phyloP scores from a whole-genome alignment of 2,888 invertebrate genomes.

The Apodemia duryi region DNA sequence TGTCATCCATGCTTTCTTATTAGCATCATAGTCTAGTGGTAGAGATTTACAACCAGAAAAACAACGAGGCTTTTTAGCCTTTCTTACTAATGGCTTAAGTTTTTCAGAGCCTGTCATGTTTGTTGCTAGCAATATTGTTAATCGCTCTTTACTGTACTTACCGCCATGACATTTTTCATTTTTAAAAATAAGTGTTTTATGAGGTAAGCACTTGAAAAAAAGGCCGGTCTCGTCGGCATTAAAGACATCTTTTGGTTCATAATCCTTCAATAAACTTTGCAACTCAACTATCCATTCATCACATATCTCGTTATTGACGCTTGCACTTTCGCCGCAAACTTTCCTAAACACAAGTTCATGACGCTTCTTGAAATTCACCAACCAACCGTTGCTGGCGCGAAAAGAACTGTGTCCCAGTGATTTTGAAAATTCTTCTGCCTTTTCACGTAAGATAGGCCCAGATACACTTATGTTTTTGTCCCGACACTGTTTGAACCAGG shows the following conservation, averaged over 20 bases:
- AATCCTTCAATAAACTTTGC: constrained; percentile 20
- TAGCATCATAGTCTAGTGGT: constrained; percentile 27
- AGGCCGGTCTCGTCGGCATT: constrained; percentile 25
- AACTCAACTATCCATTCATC: constrained; percentile 21
- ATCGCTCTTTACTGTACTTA: constrained; percentile 30
- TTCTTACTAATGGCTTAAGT: constrained; percentile 21
- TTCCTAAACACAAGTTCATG: constrained; percentile 33
- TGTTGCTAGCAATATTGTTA: constrained; percentile 29
- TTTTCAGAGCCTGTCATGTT: constrained; percentile 31
- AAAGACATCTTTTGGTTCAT: constrained; percentile 23
- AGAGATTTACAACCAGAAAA: constrained; percentile 22
- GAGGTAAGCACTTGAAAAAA: constrained; percentile 21
- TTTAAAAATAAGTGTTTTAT: constrained; percentile 28
- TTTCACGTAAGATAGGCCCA: constrained; percentile 24
- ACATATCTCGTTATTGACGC: constrained; percentile 22
- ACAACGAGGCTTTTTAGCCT: constrained; percentile 26
- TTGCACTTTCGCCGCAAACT: constrained; percentile 32
- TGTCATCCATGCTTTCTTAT: constrained; percentile 14
- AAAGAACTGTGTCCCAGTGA: constrained; percentile 23
- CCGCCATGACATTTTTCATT: constrained; percentile 29
- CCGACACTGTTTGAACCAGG: too few relatives aligned
- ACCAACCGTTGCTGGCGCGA: constrained; percentile 33
- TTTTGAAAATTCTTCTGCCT: constrained; percentile 24
- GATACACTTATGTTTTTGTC: constrained; percentile 21
- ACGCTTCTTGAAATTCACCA: constrained; percentile 32